phyloP scores from a whole-genome alignment of 1,140 invertebrate species.

The Chionoecetes opilio region DNA sequence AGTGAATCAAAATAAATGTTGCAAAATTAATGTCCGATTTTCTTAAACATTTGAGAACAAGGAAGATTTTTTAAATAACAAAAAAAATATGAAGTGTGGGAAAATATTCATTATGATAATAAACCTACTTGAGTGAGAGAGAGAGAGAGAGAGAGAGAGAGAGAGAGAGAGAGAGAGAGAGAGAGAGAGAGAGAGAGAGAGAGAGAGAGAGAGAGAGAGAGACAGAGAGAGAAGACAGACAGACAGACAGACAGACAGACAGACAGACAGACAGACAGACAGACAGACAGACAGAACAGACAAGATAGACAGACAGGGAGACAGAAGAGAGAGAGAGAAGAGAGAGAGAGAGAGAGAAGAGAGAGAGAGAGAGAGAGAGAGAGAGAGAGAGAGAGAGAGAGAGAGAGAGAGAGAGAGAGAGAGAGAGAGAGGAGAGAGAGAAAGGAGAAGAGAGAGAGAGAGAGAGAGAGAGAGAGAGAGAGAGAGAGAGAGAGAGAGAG shows the following conservation, averaged over 20 bases:
- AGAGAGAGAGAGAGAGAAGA: conserved; percentile 19
- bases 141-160: background rate
- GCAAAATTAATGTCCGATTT: background rate
- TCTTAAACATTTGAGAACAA: too few species aligned
- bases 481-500: conserved; percentile 18
- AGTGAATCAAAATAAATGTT: background rate
- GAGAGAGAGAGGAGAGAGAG: background rate
- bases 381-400: conserved; percentile 7
- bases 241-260: background rate
- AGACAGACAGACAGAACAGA: background rate
- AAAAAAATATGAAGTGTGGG: too few species aligned
- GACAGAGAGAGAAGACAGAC: background rate
- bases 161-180: conserved; percentile 27
- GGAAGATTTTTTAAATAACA: too few species aligned
- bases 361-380: conserved; percentile 23
- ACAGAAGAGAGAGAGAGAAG: conserved; percentile 18
- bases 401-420: background rate
- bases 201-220: conserved; percentile 18
- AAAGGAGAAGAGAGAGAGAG: background rate
- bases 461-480: conserved; percentile 27
- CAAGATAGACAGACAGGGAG: background rate
- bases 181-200: conserved; percentile 27
- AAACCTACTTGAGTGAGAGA: too few species aligned
- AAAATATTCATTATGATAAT: too few species aligned
- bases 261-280: background rate